Evolutionary conservation across 1,140 invertebrate species (phyloP).

Genomic region (Trichonephila inaurata): DNA sequence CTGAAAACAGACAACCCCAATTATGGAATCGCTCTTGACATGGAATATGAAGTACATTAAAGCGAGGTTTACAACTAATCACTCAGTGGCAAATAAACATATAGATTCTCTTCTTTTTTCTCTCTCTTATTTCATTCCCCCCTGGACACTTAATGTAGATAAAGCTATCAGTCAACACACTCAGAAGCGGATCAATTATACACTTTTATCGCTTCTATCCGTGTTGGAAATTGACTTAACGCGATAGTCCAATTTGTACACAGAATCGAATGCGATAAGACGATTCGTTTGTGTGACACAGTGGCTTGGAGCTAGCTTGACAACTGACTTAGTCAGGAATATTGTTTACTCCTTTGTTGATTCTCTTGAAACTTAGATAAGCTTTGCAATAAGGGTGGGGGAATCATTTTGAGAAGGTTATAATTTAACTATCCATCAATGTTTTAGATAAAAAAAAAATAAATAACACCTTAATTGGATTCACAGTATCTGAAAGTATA

Average conservation of each 20-base stretch:
- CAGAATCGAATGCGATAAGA: constrained; percentile 5
- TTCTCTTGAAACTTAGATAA: not conserved
- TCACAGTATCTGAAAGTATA: too few relatives aligned
- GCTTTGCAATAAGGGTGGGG: too few relatives aligned
- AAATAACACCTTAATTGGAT: too few relatives aligned
- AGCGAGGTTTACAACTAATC: constrained; percentile 49
- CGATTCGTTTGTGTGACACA: not conserved
- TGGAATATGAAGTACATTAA: constrained; percentile 42
- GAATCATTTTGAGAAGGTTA: too few relatives aligned
- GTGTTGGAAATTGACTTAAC: constrained; percentile 53
- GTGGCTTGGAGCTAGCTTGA: not conserved
- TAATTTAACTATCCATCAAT: too few relatives aligned
- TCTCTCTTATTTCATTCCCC: constrained; percentile 3
- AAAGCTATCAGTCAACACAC: constrained; percentile 40
- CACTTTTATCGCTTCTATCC: constrained; percentile 45
- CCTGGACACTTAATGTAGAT: constrained; percentile 2
- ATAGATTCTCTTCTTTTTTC: not conserved
- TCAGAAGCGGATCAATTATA: constrained; percentile 34
- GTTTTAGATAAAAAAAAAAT: too few relatives aligned
- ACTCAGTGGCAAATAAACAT: constrained; percentile 58
- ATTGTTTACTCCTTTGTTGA: not conserved
- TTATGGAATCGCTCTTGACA: constrained; percentile 34
- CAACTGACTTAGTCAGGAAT: not conserved
- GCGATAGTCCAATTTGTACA: constrained; percentile 54
- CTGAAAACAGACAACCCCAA: constrained; percentile 23